These are phyloP conservation scores for Orientallactaga bullata DNA, from an alignment of 2,113 vertebrate species.

Conservation along the genomic window DNA sequence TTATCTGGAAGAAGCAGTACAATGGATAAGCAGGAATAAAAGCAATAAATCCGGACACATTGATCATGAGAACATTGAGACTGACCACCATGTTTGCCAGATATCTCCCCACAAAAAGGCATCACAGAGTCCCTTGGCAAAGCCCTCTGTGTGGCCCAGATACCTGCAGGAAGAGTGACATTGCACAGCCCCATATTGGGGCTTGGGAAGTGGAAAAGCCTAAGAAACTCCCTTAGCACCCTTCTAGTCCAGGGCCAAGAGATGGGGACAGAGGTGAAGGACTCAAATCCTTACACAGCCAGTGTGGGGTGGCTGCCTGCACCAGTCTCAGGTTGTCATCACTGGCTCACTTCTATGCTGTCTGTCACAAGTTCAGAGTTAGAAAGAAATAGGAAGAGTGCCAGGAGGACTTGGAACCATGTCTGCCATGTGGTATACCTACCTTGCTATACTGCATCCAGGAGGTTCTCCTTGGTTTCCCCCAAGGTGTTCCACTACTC, in stretches of 20 bases:
- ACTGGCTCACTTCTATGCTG: background rate
- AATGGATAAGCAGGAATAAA: background rate
- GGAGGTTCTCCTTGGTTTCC: background rate
- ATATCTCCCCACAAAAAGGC: background rate
- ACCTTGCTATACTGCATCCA: slow-evolving; percentile 19
- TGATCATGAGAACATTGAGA: background rate
- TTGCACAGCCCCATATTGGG: background rate
- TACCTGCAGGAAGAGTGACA: fast-evolving
- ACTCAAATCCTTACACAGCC: background rate
- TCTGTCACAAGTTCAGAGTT: background rate
- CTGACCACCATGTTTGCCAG: background rate
- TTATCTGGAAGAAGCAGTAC: background rate
- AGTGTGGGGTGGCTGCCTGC: background rate
- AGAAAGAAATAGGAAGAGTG: background rate
- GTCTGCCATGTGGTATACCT: background rate
- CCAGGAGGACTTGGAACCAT: background rate
- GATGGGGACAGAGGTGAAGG: fast-evolving
- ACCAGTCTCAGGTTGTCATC: background rate
- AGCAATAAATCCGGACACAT: background rate
- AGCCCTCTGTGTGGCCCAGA: background rate
- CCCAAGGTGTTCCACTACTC: background rate
- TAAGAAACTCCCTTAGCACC: background rate
- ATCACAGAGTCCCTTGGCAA: background rate
- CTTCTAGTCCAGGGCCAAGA: fast-evolving
- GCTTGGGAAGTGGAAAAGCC: background rate